Conservation (phyloP, 1,140 invertebrate genomes). For the Drosophila triauraria region DNA sequence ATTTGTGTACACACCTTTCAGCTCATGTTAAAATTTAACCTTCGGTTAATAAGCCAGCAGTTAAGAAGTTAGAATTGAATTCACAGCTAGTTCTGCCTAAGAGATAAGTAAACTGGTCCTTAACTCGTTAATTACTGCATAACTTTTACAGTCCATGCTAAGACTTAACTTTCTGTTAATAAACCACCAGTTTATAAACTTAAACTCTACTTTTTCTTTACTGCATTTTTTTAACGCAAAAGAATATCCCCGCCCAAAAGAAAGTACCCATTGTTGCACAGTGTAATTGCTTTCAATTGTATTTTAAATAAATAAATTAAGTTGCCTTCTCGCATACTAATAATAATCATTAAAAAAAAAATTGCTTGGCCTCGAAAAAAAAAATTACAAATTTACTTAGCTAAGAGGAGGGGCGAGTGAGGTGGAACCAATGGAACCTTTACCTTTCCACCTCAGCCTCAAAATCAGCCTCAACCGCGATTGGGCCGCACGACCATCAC, state of each 20-base stretch:
- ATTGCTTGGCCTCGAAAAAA: conserved; percentile 35
- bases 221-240: too few relatives aligned
- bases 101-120: too few relatives aligned
- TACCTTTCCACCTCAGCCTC: neutral
- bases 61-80: too few relatives aligned
- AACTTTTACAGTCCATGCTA: too few relatives aligned
- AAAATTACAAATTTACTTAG: conserved; percentile 32
- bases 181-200: neutral
- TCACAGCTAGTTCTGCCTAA: too few relatives aligned
- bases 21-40: too few relatives aligned
- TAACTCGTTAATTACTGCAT: too few relatives aligned
- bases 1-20: too few relatives aligned
- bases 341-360: conserved; percentile 48
- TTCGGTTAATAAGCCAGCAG: too few relatives aligned
- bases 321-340: conserved; percentile 36
- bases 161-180: neutral
- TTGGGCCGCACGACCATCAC: conserved; percentile 66
- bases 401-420: neutral
- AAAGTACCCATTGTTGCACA: conserved; percentile 20
- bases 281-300: conserved; percentile 50
- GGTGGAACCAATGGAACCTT: too few relatives aligned
- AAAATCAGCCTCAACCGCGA: conserved; percentile 40
- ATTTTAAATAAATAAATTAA: conserved; percentile 53
- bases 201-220: too few relatives aligned
- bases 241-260: neutral